Percentiles rank a stretch among this genome's conserved stretches.
Conservation (phyloP, 2,113 vertebrate genomes). For the Plestiodon gilberti region DNA sequence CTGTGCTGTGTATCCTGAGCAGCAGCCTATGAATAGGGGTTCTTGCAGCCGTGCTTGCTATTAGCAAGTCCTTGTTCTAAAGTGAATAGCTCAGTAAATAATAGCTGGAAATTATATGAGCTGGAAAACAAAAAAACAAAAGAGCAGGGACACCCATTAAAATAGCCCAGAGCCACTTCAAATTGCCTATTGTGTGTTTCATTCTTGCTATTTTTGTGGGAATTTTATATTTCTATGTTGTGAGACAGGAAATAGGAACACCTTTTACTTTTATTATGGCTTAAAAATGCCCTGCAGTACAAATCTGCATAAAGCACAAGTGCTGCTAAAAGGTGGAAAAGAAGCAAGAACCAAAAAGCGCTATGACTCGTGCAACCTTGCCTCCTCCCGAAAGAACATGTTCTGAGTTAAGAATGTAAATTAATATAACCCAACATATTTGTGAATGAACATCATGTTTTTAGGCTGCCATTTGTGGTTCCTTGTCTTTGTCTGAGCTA, state of each 20-base stretch:
- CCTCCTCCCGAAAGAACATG: not conserved
- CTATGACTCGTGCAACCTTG: not conserved
- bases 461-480: not conserved
- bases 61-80: conserved; percentile 70
- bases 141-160: conserved; percentile 43
- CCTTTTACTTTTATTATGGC: conserved; percentile 42
- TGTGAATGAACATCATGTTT: not conserved
- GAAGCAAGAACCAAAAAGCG: not conserved
- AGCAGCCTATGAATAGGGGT: conserved; percentile 49
- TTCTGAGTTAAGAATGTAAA: not conserved
- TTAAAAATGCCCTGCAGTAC: conserved; percentile 21
- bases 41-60: conserved; percentile 70
- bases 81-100: conserved; percentile 74
- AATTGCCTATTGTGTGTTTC: conserved; percentile 60
- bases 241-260: conserved; percentile 31
- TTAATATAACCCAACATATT: not conserved
- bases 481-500: not conserved
- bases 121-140: conserved; percentile 46
- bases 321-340: not conserved
- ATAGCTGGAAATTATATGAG: conserved; percentile 72
- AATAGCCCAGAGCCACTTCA: conserved; percentile 61
- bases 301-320: not conserved
- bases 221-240: conserved; percentile 40
- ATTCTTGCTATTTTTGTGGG: not conserved
- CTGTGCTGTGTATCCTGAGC: conserved; percentile 45